A percentile compares a stretch with the other conserved stretches of the same genome.
Conservation (phyloP, 2,113 vertebrate species). For the Syngnathus scovelli region DNA sequence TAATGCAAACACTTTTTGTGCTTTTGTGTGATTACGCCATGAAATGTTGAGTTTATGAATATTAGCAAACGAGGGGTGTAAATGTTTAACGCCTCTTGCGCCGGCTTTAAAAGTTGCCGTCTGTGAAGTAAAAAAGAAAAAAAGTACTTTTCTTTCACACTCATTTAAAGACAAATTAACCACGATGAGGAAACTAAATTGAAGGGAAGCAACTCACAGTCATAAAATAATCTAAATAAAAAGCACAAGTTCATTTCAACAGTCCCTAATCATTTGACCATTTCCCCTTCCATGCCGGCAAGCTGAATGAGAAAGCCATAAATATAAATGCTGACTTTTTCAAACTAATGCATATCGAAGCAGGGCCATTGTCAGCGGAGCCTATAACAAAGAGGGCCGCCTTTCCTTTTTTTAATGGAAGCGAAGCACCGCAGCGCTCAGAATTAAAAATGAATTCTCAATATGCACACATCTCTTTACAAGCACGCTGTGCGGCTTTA, state of each 20-base stretch:
- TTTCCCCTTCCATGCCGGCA: constrained; percentile 33
- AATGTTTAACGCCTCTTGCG: neutral
- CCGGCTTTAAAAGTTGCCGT: neutral
- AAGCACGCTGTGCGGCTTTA: constrained; percentile 37
- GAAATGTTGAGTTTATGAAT: neutral
- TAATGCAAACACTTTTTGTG: neutral
- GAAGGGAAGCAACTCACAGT: neutral
- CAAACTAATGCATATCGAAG: constrained; percentile 59
- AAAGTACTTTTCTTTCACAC: neutral
- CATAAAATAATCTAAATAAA: neutral
- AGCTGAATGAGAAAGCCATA: constrained; percentile 43
- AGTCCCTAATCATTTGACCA: no score
- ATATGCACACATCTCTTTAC: constrained; percentile 27
- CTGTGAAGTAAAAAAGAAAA: neutral
- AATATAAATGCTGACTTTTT: constrained; percentile 62
- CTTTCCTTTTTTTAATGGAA: neutral
- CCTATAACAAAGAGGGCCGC: constrained; percentile 36
- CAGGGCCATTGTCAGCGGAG: constrained; percentile 21
- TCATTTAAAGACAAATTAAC: neutral
- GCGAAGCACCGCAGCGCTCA: constrained; percentile 38
- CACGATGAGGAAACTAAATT: neutral
- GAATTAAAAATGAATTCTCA: constrained; percentile 54
- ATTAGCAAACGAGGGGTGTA: neutral
- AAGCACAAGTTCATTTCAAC: neutral
- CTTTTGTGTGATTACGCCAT: neutral